Evolutionary conservation across 2,797 vertebrate species (phyloP), one percentile per base, ranked within the genome.

Genomic region (Sciurus vulgaris): DNA sequence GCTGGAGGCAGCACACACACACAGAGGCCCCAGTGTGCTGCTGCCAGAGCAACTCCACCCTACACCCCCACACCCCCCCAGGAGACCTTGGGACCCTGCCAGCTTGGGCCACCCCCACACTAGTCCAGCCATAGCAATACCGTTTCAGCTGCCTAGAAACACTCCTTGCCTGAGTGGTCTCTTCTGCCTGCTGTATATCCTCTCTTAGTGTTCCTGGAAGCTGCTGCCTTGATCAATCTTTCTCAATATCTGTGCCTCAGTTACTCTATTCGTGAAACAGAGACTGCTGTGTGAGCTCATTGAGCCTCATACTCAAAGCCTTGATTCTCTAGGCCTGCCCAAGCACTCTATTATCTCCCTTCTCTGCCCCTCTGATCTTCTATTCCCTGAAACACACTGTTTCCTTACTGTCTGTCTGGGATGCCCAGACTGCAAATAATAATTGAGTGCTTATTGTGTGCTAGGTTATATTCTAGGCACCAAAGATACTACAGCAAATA

Each of bases 1-100:
- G 89, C 88, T 94, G 83, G 86, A 97, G 85, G 88, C 89, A 97
- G 79, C 78, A 89, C 70, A 96, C 59, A 96, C 86, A 97, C 85
- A 97, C 85, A 97, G 92, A 97, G 56, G 89, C 78, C 72, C 79
- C 74, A 97, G 93, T 97, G 93, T 97, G 51, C 51, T 93, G 49
- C 86, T 96, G 93, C 94, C 93, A 96, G 93, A 93, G 56, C 26
- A 74, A 35, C 91, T 91, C 93, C 93, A 96, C 94, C 88, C 95
- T 86, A 81, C 73, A 82, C 59, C 67, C 79, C 88, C 54, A 92
- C 56, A 56, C 22, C n/a, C 63, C 63, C 61, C 51, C 78, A 85
- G 67, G 92, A 97, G 70, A 95, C 91, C 67, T 91, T 96, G 93
- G 63, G 86, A 81, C 65, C 33, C 13, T 93, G 70, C 89, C 89